Evolutionary conservation across 2,888 invertebrate species (phyloP).

Genomic region (Dexiosoma caninum): DNA sequence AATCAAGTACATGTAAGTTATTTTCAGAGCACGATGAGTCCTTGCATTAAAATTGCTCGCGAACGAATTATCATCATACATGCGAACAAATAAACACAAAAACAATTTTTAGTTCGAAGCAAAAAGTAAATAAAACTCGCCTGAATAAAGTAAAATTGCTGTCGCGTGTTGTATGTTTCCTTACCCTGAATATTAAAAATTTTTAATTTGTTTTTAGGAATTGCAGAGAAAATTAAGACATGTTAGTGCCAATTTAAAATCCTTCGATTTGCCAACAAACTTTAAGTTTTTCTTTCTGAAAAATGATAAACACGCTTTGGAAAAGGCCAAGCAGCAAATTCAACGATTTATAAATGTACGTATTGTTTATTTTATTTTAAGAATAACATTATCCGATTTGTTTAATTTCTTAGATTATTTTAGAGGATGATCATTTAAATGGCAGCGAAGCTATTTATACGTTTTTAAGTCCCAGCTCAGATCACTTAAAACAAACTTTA

Average conservation of each 20-base stretch:
- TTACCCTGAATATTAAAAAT: no score
- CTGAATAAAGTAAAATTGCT: no score
- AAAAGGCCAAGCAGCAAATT: constrained; percentile 89
- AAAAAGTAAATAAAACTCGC: no score
- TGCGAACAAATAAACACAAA: no score
- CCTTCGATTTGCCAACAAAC: constrained; percentile 89
- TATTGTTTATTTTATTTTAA: neutral
- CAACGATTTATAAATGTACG: constrained; percentile 91
- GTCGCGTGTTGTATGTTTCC: no score
- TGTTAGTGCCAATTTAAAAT: constrained; percentile 88
- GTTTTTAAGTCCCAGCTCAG: constrained; percentile 94
- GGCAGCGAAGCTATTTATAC: constrained; percentile 93
- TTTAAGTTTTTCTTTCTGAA: constrained; percentile 91
- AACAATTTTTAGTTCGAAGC: no score
- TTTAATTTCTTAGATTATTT: constrained; percentile 82
- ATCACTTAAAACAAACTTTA: constrained; percentile 88
- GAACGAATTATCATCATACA: no score
- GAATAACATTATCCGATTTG: neutral
- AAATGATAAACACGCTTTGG: constrained; percentile 87
- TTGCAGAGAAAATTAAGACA: constrained; percentile 90
- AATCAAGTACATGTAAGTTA: constrained; percentile 81
- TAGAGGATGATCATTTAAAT: constrained; percentile 91
- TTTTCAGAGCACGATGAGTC: no score
- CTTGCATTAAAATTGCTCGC: no score
- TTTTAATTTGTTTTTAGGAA: constrained; percentile 80